Evolutionary conservation across 2,797 vertebrate species (phyloP).

Genomic region (Aselliscus stoliczkanus): DNA sequence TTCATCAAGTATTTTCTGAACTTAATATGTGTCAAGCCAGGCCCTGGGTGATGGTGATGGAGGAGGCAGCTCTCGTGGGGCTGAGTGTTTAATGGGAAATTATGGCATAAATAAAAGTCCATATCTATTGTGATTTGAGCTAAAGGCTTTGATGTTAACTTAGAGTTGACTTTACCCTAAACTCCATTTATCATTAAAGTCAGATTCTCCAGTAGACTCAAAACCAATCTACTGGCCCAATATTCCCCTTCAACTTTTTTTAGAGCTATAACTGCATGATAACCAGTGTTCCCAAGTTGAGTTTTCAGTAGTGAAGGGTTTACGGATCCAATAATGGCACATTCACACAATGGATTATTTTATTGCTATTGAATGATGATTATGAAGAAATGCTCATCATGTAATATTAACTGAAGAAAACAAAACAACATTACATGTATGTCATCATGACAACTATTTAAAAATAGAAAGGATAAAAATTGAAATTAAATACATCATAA

Average conservation of each 20-base stretch:
- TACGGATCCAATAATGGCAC: neutral
- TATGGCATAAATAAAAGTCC: neutral
- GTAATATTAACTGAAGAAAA: neutral
- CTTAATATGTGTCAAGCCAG: neutral
- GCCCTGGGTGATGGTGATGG: fast-evolving
- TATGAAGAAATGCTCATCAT: neutral
- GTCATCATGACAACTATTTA: neutral
- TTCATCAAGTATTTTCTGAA: neutral
- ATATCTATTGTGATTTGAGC: neutral
- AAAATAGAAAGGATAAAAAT: neutral
- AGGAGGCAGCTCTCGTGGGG: neutral
- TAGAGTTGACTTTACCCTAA: neutral
- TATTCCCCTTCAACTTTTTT: neutral
- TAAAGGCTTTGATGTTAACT: neutral
- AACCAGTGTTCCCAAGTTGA: neutral
- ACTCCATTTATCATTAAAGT: neutral
- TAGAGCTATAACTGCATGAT: neutral
- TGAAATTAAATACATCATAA: neutral
- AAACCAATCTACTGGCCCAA: neutral
- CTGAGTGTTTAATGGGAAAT: neutral
- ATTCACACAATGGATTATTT: neutral
- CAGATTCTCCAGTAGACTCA: neutral
- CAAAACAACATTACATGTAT: neutral
- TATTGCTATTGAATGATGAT: neutral
- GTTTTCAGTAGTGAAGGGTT: neutral